Percentiles rank a stretch among this genome's conserved stretches.
Evolutionary conservation across 2,797 vertebrate species (phyloP).

Genomic region (Micrastur ruficollis): DNA sequence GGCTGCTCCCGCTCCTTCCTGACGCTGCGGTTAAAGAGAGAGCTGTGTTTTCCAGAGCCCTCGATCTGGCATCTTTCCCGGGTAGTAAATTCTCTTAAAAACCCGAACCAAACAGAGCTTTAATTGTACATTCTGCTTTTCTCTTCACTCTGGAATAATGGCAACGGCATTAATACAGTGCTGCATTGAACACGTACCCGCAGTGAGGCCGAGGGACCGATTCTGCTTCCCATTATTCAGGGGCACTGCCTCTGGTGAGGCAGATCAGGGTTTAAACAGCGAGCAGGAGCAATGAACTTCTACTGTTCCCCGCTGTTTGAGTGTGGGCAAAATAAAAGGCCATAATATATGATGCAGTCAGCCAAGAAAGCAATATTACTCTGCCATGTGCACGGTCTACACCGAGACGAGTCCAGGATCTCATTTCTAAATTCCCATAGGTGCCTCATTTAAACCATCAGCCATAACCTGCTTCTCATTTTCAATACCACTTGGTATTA

Average conservation of each 20-base stretch:
- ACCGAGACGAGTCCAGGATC: constrained; percentile 48
- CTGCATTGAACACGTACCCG: background rate
- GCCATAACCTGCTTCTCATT: constrained; percentile 68
- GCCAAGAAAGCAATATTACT: constrained; percentile 67
- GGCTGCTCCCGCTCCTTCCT: background rate
- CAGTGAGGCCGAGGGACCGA: background rate
- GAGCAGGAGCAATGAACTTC: constrained; percentile 51
- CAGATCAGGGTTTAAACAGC: constrained; percentile 32
- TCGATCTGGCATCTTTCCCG: background rate
- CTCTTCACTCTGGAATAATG: constrained; percentile 15
- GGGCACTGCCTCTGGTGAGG: background rate
- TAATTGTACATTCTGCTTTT: constrained; percentile 50
- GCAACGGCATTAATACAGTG: background rate
- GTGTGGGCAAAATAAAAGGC: constrained; percentile 60
- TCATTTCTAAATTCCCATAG: constrained; percentile 65
- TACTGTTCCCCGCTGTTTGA: constrained; percentile 55
- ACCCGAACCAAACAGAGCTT: background rate
- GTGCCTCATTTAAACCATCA: constrained; percentile 67
- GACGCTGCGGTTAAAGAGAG: background rate
- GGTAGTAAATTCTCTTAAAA: constrained; percentile 41
- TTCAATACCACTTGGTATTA: constrained; percentile 67
- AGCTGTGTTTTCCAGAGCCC: constrained; percentile 13
- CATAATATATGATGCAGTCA: constrained; percentile 62
- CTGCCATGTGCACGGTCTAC: constrained; percentile 48
- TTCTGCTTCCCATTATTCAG: constrained; percentile 18